Base-by-base conservation (phyloP, 2,113 vertebrate genomes). In the Narcine bancroftii region DNA sequence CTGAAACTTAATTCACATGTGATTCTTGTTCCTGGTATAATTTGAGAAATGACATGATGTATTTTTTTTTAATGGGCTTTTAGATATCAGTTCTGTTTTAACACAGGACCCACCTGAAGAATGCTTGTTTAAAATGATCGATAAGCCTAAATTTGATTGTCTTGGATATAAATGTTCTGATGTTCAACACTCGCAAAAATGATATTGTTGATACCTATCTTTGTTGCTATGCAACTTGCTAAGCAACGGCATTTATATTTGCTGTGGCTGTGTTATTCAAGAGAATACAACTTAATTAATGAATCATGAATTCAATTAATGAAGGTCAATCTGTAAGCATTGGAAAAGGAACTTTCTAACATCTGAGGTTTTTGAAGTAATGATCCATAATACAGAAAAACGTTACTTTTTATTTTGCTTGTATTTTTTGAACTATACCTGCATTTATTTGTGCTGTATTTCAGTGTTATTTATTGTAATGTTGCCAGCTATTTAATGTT, bases 281-380 rank as follows among this genome's bases (percentile, higher is more conserved):
- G 15, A n/a, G 83, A 36, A 5, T 33, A 36, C 19, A 9, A 19
- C 3, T 47, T 36, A 89, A 63, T 60, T 60, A 63, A 7, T 89
- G n/a, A 63, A 6, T 39, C 33, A 63, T 56, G 56, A 24, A 36
- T 39, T 33, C 36, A n/a, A 65, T 65, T 60, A 24, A 39, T 89
- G 60, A 65, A 89, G 85, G n/a, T 39, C 60, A 89, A 60, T 39
- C n/a, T 89, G n/a, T n/a, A n/a, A n/a, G n/a, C n/a, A 89, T 89
- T 4, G 24, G n/a, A 83, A 53, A 53, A 53, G 77, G 85, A 65
- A 15, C 39, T 89, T 89, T 39, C n/a, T 21, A 89, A 36, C 13
- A 50, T 87, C 53, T 87, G 81, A 53, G 10, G 21, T 21, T 24
- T 36, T 42, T 89, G 33, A 39, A 89, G 36, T n/a, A 21, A 65